Base-by-base conservation (phyloP, 1,140 invertebrate genomes). In the Sitodiplosis mosellana region DNA sequence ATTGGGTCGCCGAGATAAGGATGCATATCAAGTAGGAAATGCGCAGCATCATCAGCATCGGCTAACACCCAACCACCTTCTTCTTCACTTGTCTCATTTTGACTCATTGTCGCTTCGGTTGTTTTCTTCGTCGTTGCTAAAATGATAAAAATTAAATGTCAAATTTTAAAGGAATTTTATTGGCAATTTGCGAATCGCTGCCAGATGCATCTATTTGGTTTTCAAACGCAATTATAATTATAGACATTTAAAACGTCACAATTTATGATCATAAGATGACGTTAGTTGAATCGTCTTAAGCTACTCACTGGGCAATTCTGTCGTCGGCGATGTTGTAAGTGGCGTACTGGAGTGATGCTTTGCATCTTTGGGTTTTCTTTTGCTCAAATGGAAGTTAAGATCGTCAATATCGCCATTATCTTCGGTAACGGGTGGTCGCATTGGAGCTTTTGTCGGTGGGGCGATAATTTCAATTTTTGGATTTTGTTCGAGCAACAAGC, bases 21-120 rank as follows among this genome's bases (percentile, higher is more conserved):
- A 60, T 81, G 78, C 67, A 81, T 79, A 59, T 79, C 74, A 36
- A 82, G 65, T 36, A 73, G 56, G 47, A 77, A 76, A 54, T 70
- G 75, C 18, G 73, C 71, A 33, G 67, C 65, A 51, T 74, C 70
- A 47, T 67, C 69, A 43, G 55, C 57, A 42, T 64, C 57, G 11
- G 55, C 38, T 17, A 12, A 56, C 21, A 61, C 56, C 18, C 62
- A 59, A 61, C 62, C 64, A 45, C 61, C 60, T 34, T 50, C 49
- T 20, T 45, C 45, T 38, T 33, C 17, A 33, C 19, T 19, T 18
- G 15, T 14, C 10, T 22, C 37, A n/a, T 18, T 47, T 27, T 40
- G 12, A 37, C 20, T 46, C 33, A 20, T 8, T 4, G 7, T 4
- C 15, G 34, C 15, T 20, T 37, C 36, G 12, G 18, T 46, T 11